phyloP scores from a whole-genome alignment of 2,888 invertebrate genomes.

The Hedychridium roseum region DNA sequence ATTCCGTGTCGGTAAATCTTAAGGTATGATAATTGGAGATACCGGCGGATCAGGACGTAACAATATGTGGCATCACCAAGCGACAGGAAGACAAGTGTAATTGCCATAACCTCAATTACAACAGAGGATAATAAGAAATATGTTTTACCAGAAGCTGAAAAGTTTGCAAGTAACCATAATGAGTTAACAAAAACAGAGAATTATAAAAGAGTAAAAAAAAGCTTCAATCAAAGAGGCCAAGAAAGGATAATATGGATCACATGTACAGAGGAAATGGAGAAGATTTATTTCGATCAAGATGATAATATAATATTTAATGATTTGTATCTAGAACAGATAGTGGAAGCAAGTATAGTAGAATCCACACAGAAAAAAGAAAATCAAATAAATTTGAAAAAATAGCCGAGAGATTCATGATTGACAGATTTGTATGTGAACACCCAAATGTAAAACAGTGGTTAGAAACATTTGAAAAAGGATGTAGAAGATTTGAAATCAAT shows the following conservation, averaged over 20 bases:
- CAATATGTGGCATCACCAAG: conserved; percentile 22
- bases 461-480: conserved; percentile 35
- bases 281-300: conserved; percentile 26
- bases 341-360: conserved; percentile 19
- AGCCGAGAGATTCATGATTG: conserved; percentile 30
- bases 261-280: conserved; percentile 26
- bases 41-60: too few species aligned
- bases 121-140: conserved; percentile 22
- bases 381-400: conserved; percentile 29
- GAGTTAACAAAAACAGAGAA: conserved; percentile 23
- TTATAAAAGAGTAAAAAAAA: conserved; percentile 29
- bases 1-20: too few species aligned
- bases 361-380: conserved; percentile 26
- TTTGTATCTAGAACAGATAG: conserved; percentile 27
- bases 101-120: conserved; percentile 27
- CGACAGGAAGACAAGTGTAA: conserved; percentile 23
- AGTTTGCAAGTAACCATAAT: conserved; percentile 13
- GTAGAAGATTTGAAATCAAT: conserved; percentile 28
- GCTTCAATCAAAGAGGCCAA: conserved; percentile 27
- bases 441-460: conserved; percentile 35
- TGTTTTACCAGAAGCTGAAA: conserved; percentile 19
- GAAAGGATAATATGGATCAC: conserved; percentile 29
- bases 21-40: too few species aligned
- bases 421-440: conserved; percentile 28
- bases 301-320: conserved; percentile 32